Evolutionary conservation across 2,797 vertebrate genomes (phyloP).

Genomic region (Acanthiza pusilla): DNA sequence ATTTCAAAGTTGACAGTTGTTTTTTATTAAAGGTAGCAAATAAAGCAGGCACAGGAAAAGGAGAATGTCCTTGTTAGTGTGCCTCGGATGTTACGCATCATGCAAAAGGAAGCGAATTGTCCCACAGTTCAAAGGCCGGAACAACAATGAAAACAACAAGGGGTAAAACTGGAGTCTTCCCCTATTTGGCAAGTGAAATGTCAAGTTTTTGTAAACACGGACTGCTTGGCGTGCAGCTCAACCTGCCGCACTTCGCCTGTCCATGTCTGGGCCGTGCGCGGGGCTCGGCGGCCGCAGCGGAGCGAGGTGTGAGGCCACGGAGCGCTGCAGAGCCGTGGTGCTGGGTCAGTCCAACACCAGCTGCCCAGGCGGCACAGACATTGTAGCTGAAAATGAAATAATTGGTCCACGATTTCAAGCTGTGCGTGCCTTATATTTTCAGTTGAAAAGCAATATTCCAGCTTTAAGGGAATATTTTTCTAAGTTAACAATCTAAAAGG

Average conservation of each 20-base stretch:
- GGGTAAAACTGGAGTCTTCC: background rate
- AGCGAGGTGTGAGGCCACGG: background rate
- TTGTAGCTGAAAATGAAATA: slow-evolving; percentile 58
- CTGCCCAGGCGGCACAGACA: background rate
- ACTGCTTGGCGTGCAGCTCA: background rate
- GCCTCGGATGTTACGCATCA: background rate
- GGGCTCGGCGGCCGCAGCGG: background rate
- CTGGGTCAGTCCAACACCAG: background rate
- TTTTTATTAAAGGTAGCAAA: slow-evolving; percentile 34
- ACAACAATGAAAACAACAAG: background rate
- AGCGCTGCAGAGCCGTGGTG: background rate
- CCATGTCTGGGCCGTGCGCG: rapidly evolving
- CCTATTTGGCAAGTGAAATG: background rate
- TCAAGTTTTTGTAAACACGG: background rate
- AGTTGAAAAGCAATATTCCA: slow-evolving; percentile 77
- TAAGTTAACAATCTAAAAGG: slow-evolving; percentile 80
- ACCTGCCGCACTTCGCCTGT: background rate
- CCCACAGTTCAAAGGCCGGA: background rate
- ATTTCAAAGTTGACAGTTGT: background rate
- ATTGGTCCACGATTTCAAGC: slow-evolving; percentile 58
- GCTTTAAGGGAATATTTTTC: slow-evolving; percentile 82
- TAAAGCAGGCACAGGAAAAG: background rate
- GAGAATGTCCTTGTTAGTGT: background rate
- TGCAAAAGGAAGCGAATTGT: background rate
- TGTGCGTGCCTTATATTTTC: slow-evolving; percentile 64